Evolutionary conservation across 2,113 vertebrate genomes (phyloP).

Genomic region (Struthidea cinerea): DNA sequence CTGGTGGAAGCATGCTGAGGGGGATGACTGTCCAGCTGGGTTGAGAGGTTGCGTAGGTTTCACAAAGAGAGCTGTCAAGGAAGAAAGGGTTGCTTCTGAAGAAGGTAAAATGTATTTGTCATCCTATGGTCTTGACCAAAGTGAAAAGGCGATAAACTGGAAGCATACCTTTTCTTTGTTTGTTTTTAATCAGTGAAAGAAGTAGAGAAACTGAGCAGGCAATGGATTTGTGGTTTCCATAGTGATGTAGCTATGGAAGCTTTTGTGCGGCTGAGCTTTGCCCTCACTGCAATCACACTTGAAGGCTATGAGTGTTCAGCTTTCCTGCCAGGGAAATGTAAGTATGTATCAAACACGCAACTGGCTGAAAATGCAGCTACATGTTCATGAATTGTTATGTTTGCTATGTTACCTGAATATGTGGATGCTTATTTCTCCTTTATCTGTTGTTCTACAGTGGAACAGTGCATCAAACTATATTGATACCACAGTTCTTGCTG

Average conservation of each 20-base stretch:
- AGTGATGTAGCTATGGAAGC: constrained; percentile 12
- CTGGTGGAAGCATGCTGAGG: not conserved
- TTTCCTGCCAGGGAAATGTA: not conserved
- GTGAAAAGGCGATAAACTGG: not conserved
- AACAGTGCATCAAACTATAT: not conserved
- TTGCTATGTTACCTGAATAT: not conserved
- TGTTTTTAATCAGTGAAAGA: not conserved
- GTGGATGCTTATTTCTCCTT: not conserved
- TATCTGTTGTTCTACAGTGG: not conserved
- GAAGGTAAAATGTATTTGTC: not conserved
- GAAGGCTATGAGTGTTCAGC: not conserved
- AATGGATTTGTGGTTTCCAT: constrained; percentile 51
- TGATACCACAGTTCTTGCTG: not conserved
- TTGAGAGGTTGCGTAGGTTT: not conserved
- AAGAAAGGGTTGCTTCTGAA: not conserved
- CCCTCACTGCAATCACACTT: not conserved
- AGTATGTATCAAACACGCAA: not conserved
- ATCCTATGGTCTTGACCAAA: not conserved
- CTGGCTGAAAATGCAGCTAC: not conserved
- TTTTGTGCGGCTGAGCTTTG: not conserved
- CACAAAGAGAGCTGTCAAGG: not conserved
- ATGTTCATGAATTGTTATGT: not conserved
- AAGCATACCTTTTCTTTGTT: not conserved
- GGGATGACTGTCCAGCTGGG: not conserved
- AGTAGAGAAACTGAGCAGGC: not conserved